Percentiles rank a stretch among this genome's conserved stretches.
Conservation (phyloP, 2,888 invertebrate genomes). For the Parnassius orleans region DNA sequence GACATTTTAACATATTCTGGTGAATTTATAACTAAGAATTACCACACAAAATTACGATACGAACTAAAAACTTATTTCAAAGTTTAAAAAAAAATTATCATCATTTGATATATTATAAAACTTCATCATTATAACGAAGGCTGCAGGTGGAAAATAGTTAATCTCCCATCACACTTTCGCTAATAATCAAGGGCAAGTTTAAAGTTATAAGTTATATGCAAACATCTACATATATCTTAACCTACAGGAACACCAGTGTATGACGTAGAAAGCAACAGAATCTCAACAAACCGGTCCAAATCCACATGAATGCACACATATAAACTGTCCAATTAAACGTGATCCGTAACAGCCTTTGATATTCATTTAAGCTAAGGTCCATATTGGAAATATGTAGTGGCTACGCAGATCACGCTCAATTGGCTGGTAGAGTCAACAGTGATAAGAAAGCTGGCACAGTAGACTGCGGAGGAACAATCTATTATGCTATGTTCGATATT, state of each 20-base stretch:
- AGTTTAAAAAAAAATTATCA: too few relatives aligned
- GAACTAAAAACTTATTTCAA: too few relatives aligned
- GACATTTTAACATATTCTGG: too few relatives aligned
- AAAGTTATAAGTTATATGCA: constrained; percentile 58
- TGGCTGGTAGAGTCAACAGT: constrained; percentile 60
- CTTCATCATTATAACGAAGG: too few relatives aligned
- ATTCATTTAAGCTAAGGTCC: constrained; percentile 52
- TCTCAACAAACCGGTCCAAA: constrained; percentile 68
- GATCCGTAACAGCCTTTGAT: constrained; percentile 66
- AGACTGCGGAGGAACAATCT: constrained; percentile 39
- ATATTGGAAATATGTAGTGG: constrained; percentile 44
- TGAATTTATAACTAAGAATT: too few relatives aligned
- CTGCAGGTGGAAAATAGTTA: constrained; percentile 32
- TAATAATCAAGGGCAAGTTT: constrained; percentile 62
- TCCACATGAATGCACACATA: constrained; percentile 71
- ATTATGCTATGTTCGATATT: constrained; percentile 35
- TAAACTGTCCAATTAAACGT: constrained; percentile 68
- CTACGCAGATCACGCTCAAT: constrained; percentile 50
- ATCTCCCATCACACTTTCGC: constrained; percentile 64
- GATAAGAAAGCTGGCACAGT: constrained; percentile 70
- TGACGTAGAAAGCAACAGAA: constrained; percentile 72
- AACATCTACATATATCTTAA: constrained; percentile 53
- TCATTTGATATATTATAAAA: too few relatives aligned
- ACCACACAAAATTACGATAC: too few relatives aligned
- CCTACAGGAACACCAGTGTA: constrained; percentile 62